Evolutionary conservation across 2,797 vertebrate species (phyloP).

Genomic region (Euthynnus affinis): DNA sequence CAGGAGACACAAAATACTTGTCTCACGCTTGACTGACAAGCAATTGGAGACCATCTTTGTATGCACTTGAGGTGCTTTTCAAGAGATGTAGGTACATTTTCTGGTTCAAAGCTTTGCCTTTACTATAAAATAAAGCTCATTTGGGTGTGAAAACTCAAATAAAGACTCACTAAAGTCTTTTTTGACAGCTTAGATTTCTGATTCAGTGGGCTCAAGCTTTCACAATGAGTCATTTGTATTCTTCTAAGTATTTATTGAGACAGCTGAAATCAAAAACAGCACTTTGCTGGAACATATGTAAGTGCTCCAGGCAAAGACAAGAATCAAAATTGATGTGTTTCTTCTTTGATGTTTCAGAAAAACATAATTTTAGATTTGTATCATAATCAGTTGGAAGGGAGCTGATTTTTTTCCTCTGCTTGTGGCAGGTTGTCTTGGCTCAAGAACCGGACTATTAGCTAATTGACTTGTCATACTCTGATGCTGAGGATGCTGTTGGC

Average conservation of each 20-base stretch:
- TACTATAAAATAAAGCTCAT: constrained; percentile 39
- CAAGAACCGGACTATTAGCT: constrained; percentile 22
- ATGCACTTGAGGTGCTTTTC: constrained; percentile 11
- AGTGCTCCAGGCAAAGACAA: background rate
- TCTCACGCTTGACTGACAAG: constrained; percentile 20
- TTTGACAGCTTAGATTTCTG: background rate
- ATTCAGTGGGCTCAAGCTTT: constrained; percentile 1
- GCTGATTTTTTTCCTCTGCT: constrained; percentile 10
- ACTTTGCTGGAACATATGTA: background rate
- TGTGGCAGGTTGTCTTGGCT: background rate
- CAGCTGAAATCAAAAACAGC: background rate
- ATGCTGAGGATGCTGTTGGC: background rate
- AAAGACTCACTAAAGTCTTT: background rate
- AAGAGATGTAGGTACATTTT: constrained; percentile 28
- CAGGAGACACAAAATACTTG: constrained; percentile 4
- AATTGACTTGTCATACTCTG: constrained; percentile 5
- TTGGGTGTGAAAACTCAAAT: constrained; percentile 30
- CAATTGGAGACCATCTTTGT: background rate
- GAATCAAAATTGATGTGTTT: constrained; percentile 20
- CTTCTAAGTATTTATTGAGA: background rate
- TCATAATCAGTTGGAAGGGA: constrained; percentile 23
- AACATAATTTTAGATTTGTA: background rate
- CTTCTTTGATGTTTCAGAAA: background rate
- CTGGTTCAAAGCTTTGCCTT: constrained; percentile 42
- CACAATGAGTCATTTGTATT: background rate